Conservation (phyloP, 2,113 vertebrate species). For the Columbina picui region DNA sequence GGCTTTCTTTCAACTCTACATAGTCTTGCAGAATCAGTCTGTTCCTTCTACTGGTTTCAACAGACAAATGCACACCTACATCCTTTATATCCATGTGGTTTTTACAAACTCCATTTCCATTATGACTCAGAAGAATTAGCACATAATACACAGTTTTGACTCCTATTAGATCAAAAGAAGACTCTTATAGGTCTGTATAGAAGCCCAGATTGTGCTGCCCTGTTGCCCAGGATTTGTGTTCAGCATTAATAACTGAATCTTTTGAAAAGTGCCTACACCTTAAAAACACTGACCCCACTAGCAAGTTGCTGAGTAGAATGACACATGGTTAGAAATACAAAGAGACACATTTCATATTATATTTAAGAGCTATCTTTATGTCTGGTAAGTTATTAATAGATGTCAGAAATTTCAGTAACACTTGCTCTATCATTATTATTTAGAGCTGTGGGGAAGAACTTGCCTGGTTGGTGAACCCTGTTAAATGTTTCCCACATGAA, state of each 20-base stretch:
- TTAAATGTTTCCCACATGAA: not conserved
- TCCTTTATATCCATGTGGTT: not conserved
- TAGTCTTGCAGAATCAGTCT: not conserved
- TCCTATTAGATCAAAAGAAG: not conserved
- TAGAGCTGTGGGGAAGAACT: not conserved
- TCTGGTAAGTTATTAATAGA: constrained; percentile 26
- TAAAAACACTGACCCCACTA: not conserved
- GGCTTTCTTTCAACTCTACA: not conserved
- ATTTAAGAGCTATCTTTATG: constrained; percentile 13
- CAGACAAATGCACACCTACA: not conserved
- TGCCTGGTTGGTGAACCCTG: not conserved
- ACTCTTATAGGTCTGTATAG: not conserved
- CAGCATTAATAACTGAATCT: not conserved
- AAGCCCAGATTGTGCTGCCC: not conserved
- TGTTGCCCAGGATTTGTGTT: not conserved
- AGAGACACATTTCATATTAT: not conserved
- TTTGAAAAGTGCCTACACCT: not conserved
- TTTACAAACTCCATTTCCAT: not conserved
- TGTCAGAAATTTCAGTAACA: constrained; percentile 11
- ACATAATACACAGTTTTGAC: not conserved
- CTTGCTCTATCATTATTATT: not conserved
- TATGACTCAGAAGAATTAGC: not conserved
- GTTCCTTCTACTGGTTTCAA: not conserved
- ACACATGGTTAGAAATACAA: not conserved
- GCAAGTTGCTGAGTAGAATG: not conserved